phyloP scores from a whole-genome alignment of 2,113 vertebrate species.

The Todiramphus saurophagus region DNA sequence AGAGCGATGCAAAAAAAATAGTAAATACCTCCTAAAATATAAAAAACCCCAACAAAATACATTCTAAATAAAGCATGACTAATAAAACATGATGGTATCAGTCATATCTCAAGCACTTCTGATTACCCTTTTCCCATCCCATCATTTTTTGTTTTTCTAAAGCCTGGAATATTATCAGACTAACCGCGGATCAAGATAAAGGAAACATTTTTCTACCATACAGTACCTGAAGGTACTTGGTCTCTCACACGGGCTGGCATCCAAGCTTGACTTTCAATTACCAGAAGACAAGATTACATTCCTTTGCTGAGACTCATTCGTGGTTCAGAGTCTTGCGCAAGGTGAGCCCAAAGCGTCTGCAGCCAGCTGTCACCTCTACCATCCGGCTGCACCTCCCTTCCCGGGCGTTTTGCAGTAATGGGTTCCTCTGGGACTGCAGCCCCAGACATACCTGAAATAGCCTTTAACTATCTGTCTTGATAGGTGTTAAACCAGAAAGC shows the following conservation, averaged over 20 bases:
- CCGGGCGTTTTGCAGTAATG: background rate
- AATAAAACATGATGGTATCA: background rate
- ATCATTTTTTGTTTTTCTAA: background rate
- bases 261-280: background rate
- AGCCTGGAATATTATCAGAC: background rate
- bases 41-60: background rate
- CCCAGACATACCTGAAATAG: background rate
- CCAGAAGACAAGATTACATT: slow-evolving; percentile 2
- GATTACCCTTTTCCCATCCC: background rate
- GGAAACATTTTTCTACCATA: background rate
- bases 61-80: background rate
- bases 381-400: background rate
- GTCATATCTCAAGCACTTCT: background rate
- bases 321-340: background rate
- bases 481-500: background rate
- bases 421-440: background rate
- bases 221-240: background rate
- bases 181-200: background rate
- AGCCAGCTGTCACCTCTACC: background rate
- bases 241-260: background rate
- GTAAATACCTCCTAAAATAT: background rate
- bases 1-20: background rate
- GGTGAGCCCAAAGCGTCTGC: background rate
- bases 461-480: background rate
- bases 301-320: background rate